phyloP scores from a whole-genome alignment of 1,140 invertebrate genomes.

The Papilio dardanus region DNA sequence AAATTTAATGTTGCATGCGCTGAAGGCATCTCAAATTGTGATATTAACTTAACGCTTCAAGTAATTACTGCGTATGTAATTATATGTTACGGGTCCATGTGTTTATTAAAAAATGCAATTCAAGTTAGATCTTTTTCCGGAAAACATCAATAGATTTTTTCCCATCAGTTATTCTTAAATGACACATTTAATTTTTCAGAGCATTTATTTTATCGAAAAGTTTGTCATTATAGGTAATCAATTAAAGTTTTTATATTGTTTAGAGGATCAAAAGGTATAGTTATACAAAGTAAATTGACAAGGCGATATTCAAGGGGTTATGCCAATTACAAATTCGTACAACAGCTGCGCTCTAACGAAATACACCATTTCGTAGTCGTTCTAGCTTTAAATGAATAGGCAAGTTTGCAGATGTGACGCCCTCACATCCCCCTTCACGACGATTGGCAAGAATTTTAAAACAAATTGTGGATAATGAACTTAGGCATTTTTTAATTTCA shows the following conservation, averaged over 20 bases:
- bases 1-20: constrained; percentile 30
- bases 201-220: no score
- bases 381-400: constrained; percentile 70
- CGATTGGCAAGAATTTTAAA: background rate
- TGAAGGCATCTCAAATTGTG: background rate
- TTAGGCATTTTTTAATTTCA: no score
- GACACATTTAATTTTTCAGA: background rate
- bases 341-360: constrained; percentile 67
- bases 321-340: constrained; percentile 65
- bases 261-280: no score
- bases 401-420: constrained; percentile 62
- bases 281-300: background rate
- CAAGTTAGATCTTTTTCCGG: background rate
- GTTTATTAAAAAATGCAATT: background rate
- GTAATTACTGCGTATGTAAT: background rate
- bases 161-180: background rate
- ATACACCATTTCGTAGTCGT: constrained; percentile 62
- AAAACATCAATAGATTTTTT: background rate
- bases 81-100: background rate
- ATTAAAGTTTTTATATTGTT: no score
- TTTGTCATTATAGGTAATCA: no score
- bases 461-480: background rate
- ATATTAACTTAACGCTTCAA: background rate
- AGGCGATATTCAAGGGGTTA: constrained; percentile 58
- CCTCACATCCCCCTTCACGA: background rate